Conservation (phyloP, 2,113 vertebrate genomes). For the Crotalus helleri region DNA sequence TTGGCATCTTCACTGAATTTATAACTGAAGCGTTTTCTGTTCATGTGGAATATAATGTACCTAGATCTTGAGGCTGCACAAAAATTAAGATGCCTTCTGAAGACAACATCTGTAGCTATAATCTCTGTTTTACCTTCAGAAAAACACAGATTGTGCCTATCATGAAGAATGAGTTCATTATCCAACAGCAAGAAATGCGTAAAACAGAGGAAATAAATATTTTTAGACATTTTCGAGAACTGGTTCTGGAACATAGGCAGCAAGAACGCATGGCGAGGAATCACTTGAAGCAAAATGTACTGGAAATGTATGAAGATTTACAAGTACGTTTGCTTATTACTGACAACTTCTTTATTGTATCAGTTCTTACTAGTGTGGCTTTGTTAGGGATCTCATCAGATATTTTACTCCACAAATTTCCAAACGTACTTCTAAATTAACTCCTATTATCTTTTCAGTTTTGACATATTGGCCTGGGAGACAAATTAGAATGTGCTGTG, state of each 20-base stretch:
- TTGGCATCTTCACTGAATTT: background rate
- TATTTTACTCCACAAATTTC: background rate
- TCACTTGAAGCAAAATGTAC: constrained; percentile 67
- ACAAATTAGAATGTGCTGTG: background rate
- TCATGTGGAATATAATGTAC: background rate
- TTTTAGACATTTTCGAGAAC: constrained; percentile 71
- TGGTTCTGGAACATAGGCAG: constrained; percentile 68
- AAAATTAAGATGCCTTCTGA: constrained; percentile 10
- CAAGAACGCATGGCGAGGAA: constrained; percentile 61
- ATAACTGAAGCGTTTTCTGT: background rate
- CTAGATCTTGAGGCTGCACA: background rate
- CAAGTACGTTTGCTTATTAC: constrained; percentile 69
- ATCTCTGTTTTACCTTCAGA: constrained; percentile 62
- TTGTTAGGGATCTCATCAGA: too few species aligned
- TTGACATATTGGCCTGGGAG: background rate
- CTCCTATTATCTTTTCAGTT: background rate
- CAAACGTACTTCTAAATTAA: background rate
- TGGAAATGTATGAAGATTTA: constrained; percentile 74
- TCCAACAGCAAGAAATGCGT: constrained; percentile 65
- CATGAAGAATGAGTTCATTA: constrained; percentile 67
- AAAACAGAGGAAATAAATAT: constrained; percentile 75
- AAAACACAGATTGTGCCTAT: constrained; percentile 52
- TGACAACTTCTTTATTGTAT: background rate
- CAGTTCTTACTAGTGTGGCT: background rate
- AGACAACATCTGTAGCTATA: background rate